Evolutionary conservation across 2,888 invertebrate genomes (phyloP), one percentile per base, ranked within the genome.

Genomic region (Cistogaster globosa): DNA sequence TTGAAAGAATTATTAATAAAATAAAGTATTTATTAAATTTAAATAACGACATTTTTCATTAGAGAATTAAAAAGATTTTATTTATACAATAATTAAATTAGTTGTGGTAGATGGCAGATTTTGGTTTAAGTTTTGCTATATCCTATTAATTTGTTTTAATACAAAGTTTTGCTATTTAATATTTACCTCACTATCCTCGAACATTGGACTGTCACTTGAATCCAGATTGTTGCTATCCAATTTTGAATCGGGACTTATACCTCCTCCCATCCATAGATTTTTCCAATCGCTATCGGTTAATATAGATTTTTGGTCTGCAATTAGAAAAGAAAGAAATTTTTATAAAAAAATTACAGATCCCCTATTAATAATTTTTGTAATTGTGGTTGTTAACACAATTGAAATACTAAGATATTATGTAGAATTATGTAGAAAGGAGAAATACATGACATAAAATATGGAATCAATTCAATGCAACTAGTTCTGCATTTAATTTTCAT

Each of bases 251-350:
- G 91, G 90, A 90, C 90, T 92, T 88, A 92, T 90, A 88, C 91
- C 92, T 86, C 92, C 91, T 88, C 92, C 92, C 92, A 92, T 92
- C 92, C 92, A 92, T 89, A 93, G 89, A 87, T 92, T 93, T 89
- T 92, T 93, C 93, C 93, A 93, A 88, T 93, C 93, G 90, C 90
- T 92, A 89, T 93, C 92, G 89, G 93, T 93, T 88, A 93, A 90
- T 91, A 93, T 92, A 89, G 93, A 92, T 90, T 93, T 93, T 90
- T 93, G 92, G 89, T 92, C 93, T 93, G 90, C 42, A 90, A 91
- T 87, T 76, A 87, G 3, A 2, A 53, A 53, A 88, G 83, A 26
- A 42, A 6, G 12, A 2, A 48, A 48, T n/a, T 48, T n/a, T n/a
- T 16, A 4, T 45, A 26, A 26, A 32, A 8, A 32, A 32, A 32